A percentile compares a stretch with the other conserved stretches of the same genome.
These are phyloP conservation scores for Acanthiza pusilla DNA, from an alignment of 2,797 vertebrate genomes.

Conservation along the genomic window DNA sequence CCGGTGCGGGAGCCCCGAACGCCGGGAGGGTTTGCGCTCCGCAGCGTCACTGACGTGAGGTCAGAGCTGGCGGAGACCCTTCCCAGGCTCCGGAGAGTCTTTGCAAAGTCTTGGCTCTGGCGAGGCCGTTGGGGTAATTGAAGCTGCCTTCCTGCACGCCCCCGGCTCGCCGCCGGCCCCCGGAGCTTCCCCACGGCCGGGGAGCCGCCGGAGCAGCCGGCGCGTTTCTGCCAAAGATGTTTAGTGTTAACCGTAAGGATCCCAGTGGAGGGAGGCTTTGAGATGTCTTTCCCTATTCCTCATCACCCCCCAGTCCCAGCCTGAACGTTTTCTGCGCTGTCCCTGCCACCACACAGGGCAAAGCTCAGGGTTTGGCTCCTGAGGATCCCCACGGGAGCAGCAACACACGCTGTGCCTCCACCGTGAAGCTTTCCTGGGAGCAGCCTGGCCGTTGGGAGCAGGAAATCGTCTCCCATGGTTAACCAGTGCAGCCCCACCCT, in stretches of 20 bases:
- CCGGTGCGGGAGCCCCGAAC: rapidly evolving
- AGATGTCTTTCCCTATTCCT: not conserved
- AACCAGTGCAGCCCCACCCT: not conserved
- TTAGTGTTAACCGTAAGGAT: not conserved
- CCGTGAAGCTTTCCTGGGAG: not conserved
- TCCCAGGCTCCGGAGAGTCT: not conserved
- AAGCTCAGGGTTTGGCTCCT: not conserved
- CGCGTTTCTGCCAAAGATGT: not conserved
- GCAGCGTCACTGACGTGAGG: not conserved
- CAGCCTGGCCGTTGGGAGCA: not conserved
- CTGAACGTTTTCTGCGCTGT: not conserved
- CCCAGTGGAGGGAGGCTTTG: not conserved
- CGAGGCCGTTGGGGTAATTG: not conserved
- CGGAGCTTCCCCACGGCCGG: not conserved
- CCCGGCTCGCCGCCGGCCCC: not conserved
- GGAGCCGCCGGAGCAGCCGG: not conserved
- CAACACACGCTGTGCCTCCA: rapidly evolving
- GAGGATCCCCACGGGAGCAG: not conserved
- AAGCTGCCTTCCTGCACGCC: not conserved
- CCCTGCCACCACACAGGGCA: rapidly evolving
- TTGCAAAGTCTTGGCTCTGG: not conserved
- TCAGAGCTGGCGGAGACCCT: not conserved
- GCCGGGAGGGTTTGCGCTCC: rapidly evolving
- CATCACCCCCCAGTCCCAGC: not conserved
- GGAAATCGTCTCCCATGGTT: not conserved